Conservation (phyloP, 2,888 invertebrate genomes). For the Amblyjoppa proteus region DNA sequence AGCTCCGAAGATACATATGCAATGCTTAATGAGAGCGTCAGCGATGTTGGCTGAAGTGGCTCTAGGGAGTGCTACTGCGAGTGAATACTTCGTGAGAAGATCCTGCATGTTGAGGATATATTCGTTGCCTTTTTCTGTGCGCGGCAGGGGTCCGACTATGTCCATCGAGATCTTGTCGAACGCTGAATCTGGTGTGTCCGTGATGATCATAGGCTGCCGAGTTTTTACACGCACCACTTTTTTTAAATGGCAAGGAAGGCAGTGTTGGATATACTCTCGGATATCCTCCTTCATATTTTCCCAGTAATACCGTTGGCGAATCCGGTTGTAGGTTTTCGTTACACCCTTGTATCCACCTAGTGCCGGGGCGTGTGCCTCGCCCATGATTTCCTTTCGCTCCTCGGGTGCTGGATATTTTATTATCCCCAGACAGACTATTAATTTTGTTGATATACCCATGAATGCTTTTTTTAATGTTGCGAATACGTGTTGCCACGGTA, state of each 20-base stretch:
- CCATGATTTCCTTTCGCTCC: slow-evolving; percentile 18
- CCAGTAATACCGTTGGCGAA: slow-evolving; percentile 35
- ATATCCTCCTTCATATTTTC: slow-evolving; percentile 50
- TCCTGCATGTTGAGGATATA: slow-evolving; percentile 11
- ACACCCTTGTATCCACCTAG: slow-evolving; percentile 67
- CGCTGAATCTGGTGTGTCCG: no score
- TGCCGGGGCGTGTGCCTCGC: slow-evolving; percentile 23
- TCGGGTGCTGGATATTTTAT: neutral
- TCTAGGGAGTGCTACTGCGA: no score
- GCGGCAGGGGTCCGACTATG: no score
- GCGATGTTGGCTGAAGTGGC: no score
- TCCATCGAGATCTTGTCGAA: no score
- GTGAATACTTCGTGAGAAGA: no score
- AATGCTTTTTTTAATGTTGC: neutral
- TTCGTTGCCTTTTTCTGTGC: neutral
- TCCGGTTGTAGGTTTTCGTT: slow-evolving; percentile 50
- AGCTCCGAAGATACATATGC: no score
- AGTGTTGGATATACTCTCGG: slow-evolving; percentile 47
- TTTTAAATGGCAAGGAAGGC: slow-evolving; percentile 55
- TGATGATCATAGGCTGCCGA: no score
- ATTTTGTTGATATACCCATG: neutral
- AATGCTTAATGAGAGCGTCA: no score
- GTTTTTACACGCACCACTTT: neutral
- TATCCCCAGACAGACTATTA: neutral
- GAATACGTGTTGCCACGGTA: neutral